Conservation (phyloP, 2,113 vertebrate species). For the Panthera tigris region DNA sequence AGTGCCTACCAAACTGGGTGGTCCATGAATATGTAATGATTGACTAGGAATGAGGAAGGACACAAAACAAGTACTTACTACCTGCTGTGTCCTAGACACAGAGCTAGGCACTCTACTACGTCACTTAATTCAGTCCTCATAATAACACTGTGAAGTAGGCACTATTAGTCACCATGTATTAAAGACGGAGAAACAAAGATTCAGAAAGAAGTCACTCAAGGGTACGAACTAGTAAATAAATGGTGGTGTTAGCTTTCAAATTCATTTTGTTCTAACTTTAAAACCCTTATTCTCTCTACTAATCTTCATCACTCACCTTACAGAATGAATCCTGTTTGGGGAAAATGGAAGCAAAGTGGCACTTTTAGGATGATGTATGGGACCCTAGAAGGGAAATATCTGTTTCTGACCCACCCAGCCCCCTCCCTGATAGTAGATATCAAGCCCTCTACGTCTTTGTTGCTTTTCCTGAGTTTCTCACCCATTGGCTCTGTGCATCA, state of each 20-base stretch:
- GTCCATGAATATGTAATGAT: background rate
- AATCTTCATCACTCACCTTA: background rate
- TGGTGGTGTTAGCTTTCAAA: background rate
- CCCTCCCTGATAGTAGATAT: background rate
- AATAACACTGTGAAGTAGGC: background rate
- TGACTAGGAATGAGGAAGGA: background rate
- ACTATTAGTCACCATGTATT: background rate
- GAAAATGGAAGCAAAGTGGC: background rate
- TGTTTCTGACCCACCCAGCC: background rate
- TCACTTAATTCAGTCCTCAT: background rate
- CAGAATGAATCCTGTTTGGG: background rate
- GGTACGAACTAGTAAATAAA: background rate
- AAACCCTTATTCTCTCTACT: background rate
- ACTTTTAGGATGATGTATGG: background rate
- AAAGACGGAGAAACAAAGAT: background rate
- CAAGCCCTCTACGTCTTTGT: background rate
- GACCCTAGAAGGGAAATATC: background rate
- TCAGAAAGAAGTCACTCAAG: background rate
- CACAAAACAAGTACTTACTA: background rate
- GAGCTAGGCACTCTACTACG: background rate
- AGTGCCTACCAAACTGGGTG: background rate
- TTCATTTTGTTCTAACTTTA: background rate
- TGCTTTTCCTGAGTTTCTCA: background rate
- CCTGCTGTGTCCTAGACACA: background rate
- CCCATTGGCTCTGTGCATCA: accelerated